Evolutionary conservation across 2,797 vertebrate species (phyloP), one percentile per base, ranked within the genome.

Genomic region (Danio jaintianensis): DNA sequence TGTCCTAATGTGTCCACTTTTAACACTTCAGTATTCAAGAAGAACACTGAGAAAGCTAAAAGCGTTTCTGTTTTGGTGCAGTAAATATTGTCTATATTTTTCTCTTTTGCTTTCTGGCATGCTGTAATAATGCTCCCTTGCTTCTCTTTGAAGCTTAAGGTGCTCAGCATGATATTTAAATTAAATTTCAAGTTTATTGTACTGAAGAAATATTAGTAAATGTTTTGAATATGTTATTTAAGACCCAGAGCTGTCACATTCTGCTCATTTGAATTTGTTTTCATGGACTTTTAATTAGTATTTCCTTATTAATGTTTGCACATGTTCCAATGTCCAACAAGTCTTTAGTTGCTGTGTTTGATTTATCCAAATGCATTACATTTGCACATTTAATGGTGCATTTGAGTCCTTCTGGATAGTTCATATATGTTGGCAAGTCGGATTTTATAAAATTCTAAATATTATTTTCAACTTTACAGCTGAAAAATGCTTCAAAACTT

Each of bases 81-180:
- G 9, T 48, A 40, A 78, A 15, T 13, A 18, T 40, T 55, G 48
- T 50, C 15, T 43, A 52, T 48, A 38, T 43, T 2, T 62, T 50
- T 38, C 61, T 50, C 16, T 62, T 58, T 38, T 4, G 40, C 42
- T 50, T 58, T n/a, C 15, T 29, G 6, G 42, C 40, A 53, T 50
- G 43, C 38, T 68, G 36, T 63, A 72, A 55, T 18, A 13, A 73
- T 40, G 16, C 36, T 66, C 42, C n/a, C 40, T 20, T 29, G 20
- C 36, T 13, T 55, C 4, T 15, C 15, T 69, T 62, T 22, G 22
- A 43, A 63, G 63, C 50, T 62, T 47, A 3, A 74, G 70, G 48
- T 47, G 29, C 63, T 79, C 40, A 36, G 20, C 5, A 22, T 56
- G 42, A 7, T 7, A 73, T 77, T 72, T 47, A 59, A 78, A 69